These are phyloP conservation scores for Triops longicaudatus DNA, from an alignment of 1,140 invertebrate species.

Conservation along the genomic window DNA sequence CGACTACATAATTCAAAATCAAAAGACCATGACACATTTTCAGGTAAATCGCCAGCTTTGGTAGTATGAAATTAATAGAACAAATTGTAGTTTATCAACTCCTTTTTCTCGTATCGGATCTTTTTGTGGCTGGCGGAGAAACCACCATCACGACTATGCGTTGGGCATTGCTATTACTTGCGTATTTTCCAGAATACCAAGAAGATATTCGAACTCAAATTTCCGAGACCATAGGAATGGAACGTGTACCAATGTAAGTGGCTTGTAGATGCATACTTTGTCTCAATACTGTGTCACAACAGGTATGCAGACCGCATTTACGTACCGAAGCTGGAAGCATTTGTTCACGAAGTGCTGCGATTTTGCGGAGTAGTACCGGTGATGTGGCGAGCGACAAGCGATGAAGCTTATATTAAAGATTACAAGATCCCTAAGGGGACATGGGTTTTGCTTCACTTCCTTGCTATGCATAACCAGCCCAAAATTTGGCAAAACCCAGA, in stretches of 20 bases:
- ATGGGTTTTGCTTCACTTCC: conserved; percentile 39
- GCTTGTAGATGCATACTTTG: too few relatives aligned
- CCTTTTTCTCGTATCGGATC: conserved; percentile 27
- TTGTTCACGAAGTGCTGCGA: conserved; percentile 25
- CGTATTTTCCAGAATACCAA: conserved; percentile 24
- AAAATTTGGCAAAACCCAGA: conserved; percentile 37
- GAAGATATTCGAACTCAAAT: conserved; percentile 23
- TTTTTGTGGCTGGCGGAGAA: conserved; percentile 29
- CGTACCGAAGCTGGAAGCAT: conserved; percentile 21
- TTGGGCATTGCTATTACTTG: conserved; percentile 26
- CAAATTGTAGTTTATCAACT: conserved; percentile 20
- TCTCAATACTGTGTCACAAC: too few relatives aligned
- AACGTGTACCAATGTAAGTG: conserved; percentile 13
- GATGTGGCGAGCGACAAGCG: conserved; percentile 23
- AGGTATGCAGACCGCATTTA: conserved; percentile 21
- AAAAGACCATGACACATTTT: neutral
- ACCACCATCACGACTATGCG: conserved; percentile 28
- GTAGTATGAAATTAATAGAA: neutral
- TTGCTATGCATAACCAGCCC: conserved; percentile 37
- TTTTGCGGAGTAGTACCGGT: conserved; percentile 21
- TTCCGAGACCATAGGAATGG: neutral
- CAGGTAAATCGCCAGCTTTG: conserved; percentile 9
- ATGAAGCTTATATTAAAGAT: conserved; percentile 27
- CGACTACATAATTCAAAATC: neutral
- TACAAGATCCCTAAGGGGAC: conserved; percentile 36